Conservation (phyloP, 1,140 invertebrate genomes). For the Melanaphis sacchari region DNA sequence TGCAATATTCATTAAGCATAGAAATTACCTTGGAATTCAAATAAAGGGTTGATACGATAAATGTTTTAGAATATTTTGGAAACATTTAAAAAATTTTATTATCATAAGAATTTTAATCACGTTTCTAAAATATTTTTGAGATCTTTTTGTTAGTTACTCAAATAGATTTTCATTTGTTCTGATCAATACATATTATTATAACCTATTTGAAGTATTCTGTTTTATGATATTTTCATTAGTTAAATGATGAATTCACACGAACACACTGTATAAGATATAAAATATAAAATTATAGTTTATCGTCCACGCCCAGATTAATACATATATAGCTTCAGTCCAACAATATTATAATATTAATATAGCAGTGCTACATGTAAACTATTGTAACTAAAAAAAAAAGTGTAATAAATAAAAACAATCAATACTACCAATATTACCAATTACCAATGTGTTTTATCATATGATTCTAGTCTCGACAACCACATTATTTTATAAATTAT, state of each 20-base stretch:
- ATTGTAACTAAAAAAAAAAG: background rate
- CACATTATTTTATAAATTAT: constrained; percentile 8
- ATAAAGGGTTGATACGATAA: background rate
- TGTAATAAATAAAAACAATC: background rate
- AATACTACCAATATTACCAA: no score
- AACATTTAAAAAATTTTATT: background rate
- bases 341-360: background rate
- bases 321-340: no score
- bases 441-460: constrained; percentile 1
- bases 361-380: background rate
- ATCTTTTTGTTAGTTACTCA: no score
- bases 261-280: background rate
- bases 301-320: constrained; percentile 23
- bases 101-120: no score
- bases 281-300: constrained; percentile 28
- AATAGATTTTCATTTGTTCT: background rate
- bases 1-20: background rate
- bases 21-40: background rate
- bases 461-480: background rate
- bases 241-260: background rate
- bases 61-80: background rate
- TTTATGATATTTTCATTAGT: background rate
- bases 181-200: background rate
- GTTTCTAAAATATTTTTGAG: no score
- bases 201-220: background rate